phyloP scores from a whole-genome alignment of 2,888 invertebrate genomes.

The Caenorhabditis angaria region DNA sequence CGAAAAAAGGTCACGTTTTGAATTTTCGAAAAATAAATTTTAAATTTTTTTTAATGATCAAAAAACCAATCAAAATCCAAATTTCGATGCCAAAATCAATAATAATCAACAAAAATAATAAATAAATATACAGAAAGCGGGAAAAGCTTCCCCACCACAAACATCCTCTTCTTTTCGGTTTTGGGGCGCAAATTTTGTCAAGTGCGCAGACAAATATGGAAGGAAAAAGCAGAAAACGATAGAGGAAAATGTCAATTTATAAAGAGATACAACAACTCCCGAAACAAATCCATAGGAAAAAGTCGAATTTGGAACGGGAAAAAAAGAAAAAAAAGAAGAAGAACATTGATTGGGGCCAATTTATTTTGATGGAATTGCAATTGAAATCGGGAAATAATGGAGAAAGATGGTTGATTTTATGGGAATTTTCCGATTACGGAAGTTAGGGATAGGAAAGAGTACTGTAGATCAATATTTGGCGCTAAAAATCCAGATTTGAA shows the following conservation, averaged over 20 bases:
- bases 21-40: too few species aligned
- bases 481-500: too few species aligned
- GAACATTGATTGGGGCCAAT: constrained; percentile 1
- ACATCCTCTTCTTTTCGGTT: too few species aligned
- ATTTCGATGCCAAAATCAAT: neutral
- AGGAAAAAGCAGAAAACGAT: too few species aligned
- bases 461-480: too few species aligned
- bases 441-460: too few species aligned
- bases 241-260: neutral
- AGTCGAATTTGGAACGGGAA: too few species aligned
- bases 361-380: constrained; percentile 4
- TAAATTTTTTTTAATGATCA: neutral
- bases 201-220: neutral
- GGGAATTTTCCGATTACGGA: neutral
- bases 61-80: neutral
- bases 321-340: neutral
- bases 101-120: too few species aligned
- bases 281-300: too few species aligned
- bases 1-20: too few species aligned
- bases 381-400: neutral
- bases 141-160: neutral
- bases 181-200: too few species aligned
- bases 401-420: neutral
- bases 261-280: too few species aligned
- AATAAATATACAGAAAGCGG: neutral